Evolutionary conservation across 2,113 vertebrate genomes (phyloP).

Genomic region (Eptesicus fuscus): DNA sequence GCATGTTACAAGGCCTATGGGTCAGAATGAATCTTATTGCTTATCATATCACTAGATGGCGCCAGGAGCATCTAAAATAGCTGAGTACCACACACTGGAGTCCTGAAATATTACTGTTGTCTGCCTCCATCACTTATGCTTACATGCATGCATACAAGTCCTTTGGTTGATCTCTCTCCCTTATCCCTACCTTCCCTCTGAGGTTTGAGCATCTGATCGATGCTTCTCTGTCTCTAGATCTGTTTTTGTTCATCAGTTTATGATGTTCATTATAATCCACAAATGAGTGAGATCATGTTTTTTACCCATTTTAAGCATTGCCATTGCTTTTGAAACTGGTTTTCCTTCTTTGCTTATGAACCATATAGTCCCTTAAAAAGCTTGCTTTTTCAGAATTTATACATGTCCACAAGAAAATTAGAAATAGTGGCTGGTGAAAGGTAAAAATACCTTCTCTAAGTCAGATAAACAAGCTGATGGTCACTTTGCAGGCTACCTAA

Average conservation of each 20-base stretch:
- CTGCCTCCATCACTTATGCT: too few relatives aligned
- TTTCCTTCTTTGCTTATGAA: not conserved
- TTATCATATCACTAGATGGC: slow-evolving; percentile 76
- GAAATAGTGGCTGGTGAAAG: not conserved
- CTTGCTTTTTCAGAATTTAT: not conserved
- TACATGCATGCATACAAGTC: too few relatives aligned
- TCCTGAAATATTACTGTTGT: not conserved
- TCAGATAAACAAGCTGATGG: not conserved
- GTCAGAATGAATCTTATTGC: not conserved
- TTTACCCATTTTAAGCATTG: not conserved
- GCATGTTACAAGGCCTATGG: fast-evolving
- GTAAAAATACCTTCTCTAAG: not conserved
- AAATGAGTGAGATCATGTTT: not conserved
- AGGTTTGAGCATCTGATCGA: too few relatives aligned
- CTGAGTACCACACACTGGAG: fast-evolving
- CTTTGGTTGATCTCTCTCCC: too few relatives aligned
- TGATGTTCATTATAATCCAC: too few relatives aligned
- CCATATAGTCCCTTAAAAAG: not conserved
- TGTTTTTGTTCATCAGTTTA: too few relatives aligned
- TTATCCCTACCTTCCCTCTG: too few relatives aligned
- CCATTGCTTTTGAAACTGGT: not conserved
- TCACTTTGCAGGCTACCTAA: not conserved
- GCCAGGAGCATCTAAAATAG: slow-evolving; percentile 55
- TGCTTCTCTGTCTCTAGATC: too few relatives aligned
- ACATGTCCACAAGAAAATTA: not conserved